Evolutionary conservation across 2,797 vertebrate species (phyloP), one percentile per base, ranked within the genome.

Genomic region (Chlorospingus semifuscus): DNA sequence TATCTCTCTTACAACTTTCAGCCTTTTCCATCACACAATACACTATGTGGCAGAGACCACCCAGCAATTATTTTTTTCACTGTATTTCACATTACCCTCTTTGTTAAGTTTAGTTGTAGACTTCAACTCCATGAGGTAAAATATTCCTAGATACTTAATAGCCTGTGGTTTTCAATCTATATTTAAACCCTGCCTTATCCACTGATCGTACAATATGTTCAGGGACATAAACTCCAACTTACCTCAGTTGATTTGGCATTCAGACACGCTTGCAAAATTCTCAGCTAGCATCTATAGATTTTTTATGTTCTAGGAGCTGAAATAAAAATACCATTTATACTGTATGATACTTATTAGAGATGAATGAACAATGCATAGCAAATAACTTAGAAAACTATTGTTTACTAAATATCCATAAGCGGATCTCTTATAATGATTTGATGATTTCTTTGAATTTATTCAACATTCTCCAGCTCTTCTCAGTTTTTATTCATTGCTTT

Each of bases 61-160:
- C 92, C 96, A 96, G 92, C 63, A 93, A 88, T 87, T 42, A 18
- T 96, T 53, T 59, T 93, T 86, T 64, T 70, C 61, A 88, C 85
- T 76, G 52, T 61, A 96, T 80, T 97, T 96, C 94, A 92, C 69
- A 93, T 97, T 93, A 93, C 89, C 89, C 27, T 87, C 88, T 94
- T 87, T 93, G 86, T 90, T 95, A 90, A 89, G 49, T 83, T 89
- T 84, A 89, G 85, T 69, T 89, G 66, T 87, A 95, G 90, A 70
- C 85, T 95, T 94, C 83, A 88, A 94, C 55, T 91, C 94, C 75
- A 50, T 75, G 90, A 82, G 76, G 87, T 90, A 96, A 97, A 97
- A 96, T 96, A 96, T 90, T 97, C 60, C 93, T 86, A 91, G 91
- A 95, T 87, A 95, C 90, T 94, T 96, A 92, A 96, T 92, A 96